Evolutionary conservation across 2,113 vertebrate species (phyloP).

Genomic region (Hyaena hyaena): DNA sequence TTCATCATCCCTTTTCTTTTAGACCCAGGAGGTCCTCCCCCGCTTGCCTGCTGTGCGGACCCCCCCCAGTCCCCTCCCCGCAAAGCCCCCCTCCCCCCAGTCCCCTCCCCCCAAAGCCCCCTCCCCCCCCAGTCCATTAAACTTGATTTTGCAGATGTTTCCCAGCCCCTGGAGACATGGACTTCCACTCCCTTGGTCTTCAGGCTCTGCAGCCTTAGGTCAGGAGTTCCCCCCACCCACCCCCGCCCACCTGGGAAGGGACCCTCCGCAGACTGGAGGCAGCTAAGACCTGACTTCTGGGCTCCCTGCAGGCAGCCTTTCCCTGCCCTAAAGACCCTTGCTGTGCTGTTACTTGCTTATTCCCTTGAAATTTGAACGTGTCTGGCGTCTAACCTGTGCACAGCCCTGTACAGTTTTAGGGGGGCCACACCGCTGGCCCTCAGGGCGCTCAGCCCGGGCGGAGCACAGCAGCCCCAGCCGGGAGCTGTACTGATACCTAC

Average conservation of each 20-base stretch:
- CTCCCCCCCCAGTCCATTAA: not conserved
- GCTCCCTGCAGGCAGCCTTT: not conserved
- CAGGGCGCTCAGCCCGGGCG: not conserved
- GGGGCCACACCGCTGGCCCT: not conserved
- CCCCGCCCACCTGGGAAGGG: not conserved
- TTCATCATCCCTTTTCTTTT: not conserved
- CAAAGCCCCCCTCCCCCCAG: no score
- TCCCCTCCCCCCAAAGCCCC: no score
- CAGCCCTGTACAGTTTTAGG: not conserved
- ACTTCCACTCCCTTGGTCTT: not conserved
- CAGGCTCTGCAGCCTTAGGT: no score
- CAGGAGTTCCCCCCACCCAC: not conserved
- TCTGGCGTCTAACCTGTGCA: not conserved
- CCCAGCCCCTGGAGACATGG: not conserved
- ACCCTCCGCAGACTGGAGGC: not conserved
- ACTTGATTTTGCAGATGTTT: not conserved
- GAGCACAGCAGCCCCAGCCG: not conserved
- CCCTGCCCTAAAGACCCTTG: not conserved
- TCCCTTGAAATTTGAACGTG: not conserved
- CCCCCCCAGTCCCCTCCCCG: no score
- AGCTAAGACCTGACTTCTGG: not conserved
- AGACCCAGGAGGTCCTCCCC: not conserved
- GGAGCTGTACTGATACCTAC: not conserved
- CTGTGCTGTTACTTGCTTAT: not conserved
- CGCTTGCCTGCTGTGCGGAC: not conserved